These are phyloP conservation scores for Zosterops japonicus DNA, from an alignment of 2,113 vertebrate species.

Conservation along the genomic window DNA sequence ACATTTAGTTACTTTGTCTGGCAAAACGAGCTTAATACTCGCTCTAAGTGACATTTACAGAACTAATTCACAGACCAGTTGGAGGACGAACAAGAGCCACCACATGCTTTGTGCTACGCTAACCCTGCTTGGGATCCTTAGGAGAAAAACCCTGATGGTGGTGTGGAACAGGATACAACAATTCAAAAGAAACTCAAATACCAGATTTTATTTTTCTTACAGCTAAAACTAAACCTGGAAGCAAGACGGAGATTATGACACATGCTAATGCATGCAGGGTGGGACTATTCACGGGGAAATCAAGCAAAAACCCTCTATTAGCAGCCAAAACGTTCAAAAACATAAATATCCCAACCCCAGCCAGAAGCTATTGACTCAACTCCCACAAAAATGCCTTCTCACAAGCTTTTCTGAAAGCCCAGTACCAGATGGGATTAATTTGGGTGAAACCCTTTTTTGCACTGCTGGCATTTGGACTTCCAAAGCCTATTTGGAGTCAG, in stretches of 20 bases:
- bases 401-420: neutral
- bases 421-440: neutral
- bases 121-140: neutral
- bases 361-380: neutral
- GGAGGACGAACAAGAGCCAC: neutral
- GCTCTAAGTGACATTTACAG: neutral
- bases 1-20: neutral
- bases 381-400: neutral
- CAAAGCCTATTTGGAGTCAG: neutral
- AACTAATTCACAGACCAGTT: neutral
- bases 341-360: neutral
- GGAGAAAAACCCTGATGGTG: neutral
- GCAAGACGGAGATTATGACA: neutral
- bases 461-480: neutral
- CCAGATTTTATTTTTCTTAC: neutral
- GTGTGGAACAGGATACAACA: neutral
- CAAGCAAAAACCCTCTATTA: neutral
- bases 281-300: neutral
- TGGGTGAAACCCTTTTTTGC: neutral
- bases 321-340: neutral
- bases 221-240: neutral
- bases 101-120: accelerated
- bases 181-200: neutral
- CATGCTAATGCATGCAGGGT: accelerated
- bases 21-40: neutral